phyloP scores from a whole-genome alignment of 2,888 invertebrate genomes.

The Trichopria drosophilae region DNA sequence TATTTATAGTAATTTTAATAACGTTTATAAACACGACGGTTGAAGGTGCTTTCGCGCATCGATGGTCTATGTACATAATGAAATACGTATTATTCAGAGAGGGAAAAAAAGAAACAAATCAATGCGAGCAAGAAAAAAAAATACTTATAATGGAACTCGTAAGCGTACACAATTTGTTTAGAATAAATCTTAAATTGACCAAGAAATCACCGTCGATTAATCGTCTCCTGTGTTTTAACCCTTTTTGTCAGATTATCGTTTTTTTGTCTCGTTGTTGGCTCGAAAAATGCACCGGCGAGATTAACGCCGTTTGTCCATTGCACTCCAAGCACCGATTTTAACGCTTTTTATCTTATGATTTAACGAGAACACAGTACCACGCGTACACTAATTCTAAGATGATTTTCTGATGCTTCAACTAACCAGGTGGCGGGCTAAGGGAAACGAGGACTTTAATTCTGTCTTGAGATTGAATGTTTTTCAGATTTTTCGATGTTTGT shows the following conservation, averaged over 20 bases:
- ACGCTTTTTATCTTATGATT: constrained; percentile 50
- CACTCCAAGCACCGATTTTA: constrained; percentile 38
- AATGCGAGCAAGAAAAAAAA: constrained; percentile 37
- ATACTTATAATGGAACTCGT: constrained; percentile 50
- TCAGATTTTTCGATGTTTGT: no score
- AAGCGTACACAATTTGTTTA: constrained; percentile 57
- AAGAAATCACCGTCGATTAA: constrained; percentile 42
- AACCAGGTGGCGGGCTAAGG: no score
- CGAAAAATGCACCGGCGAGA: neutral
- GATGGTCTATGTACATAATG: constrained; percentile 21
- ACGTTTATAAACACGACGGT: constrained; percentile 54
- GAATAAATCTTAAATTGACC: constrained; percentile 58
- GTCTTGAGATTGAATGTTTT: no score
- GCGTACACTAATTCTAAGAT: no score
- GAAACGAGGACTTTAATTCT: no score
- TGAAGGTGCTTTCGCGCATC: constrained; percentile 1
- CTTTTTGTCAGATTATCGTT: constrained; percentile 14
- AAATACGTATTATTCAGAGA: constrained; percentile 46
- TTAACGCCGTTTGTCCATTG: constrained; percentile 9
- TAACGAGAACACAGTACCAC: constrained; percentile 46
- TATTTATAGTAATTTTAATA: constrained; percentile 58
- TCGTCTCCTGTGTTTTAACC: constrained; percentile 23
- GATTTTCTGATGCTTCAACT: no score
- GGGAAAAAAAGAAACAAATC: constrained; percentile 28
- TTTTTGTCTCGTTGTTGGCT: constrained; percentile 22